Conservation (phyloP, 2,797 vertebrate species). For the Coregonus suidteri region DNA sequence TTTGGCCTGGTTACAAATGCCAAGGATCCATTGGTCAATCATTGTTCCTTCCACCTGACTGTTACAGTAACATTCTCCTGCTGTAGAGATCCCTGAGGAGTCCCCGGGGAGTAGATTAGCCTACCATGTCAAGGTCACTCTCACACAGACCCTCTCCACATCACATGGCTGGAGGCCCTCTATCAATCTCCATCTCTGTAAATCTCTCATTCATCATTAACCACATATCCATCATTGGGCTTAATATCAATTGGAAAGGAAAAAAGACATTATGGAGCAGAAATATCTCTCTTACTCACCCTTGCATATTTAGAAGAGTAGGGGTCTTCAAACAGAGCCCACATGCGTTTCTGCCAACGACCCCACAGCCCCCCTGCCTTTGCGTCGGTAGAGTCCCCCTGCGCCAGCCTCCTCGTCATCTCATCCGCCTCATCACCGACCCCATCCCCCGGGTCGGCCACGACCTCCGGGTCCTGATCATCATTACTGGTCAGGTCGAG, state of each 20-base stretch:
- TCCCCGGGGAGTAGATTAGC: background rate
- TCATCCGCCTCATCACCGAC: slow-evolving; percentile 94
- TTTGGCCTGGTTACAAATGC: no score
- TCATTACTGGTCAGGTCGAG: slow-evolving; percentile 81
- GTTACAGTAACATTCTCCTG: slow-evolving; percentile 16
- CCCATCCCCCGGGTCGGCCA: slow-evolving; percentile 85
- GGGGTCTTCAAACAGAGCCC: slow-evolving; percentile 98
- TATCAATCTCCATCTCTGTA: slow-evolving; percentile 14
- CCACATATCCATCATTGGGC: slow-evolving; percentile 16
- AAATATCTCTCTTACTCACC: slow-evolving; percentile 79
- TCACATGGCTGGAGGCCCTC: slow-evolving; percentile 3
- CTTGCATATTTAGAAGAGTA: slow-evolving; percentile 99
- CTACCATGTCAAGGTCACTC: slow-evolving; percentile 62
- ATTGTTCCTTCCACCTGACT: slow-evolving; percentile 8
- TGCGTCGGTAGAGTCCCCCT: slow-evolving; percentile 88
- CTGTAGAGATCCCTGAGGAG: slow-evolving; percentile 41
- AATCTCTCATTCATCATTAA: slow-evolving; percentile 25
- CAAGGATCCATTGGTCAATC: slow-evolving; percentile 12
- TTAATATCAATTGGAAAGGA: slow-evolving; percentile 1
- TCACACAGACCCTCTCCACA: slow-evolving; percentile 28
- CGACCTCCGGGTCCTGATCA: slow-evolving; percentile 81
- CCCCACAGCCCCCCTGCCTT: slow-evolving; percentile 88
- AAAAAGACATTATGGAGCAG: background rate
- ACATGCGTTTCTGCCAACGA: slow-evolving; percentile 93
- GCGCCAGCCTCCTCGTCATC: slow-evolving; percentile 94